Base-by-base conservation (phyloP, 2,888 invertebrate species). In the Hydraecia micacea region DNA sequence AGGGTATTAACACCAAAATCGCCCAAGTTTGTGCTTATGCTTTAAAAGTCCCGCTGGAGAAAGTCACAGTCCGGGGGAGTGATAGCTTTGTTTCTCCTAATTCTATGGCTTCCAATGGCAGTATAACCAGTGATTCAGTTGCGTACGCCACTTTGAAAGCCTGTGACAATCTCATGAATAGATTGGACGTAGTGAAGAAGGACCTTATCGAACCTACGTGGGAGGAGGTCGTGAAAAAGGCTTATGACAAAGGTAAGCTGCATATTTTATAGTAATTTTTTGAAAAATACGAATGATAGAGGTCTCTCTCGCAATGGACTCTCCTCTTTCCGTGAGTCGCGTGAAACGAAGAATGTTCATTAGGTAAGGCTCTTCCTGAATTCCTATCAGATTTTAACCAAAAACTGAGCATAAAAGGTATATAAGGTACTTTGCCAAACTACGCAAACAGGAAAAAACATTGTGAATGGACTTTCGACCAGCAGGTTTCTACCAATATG, bases 1-100 rank as follows among this genome's bases (percentile, higher is more conserved):
- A 98, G 93, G 98, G 98, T 0, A 97, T 98, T 71, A 97, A 97
- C 82, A 96, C 96, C 0, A 96, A 98, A 97, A 97, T 97, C 0
- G 97, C 97, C 5, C 98, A 98, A 96, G 98, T 98, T 2, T 98
- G 97, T 81, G 98, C 98, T 0, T 97, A 98, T 88, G 96, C 96
- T 1, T 94, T 98, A 39, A 98, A 97, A 25, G 97, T 98, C 36
- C 97, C 98, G 2, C 83, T 98, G 72, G 97, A 97, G 0, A 95
- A 93, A 83, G 92, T 96, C 11, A 95, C 95, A 1, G 97, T 98
- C 0, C 98, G 98, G 88, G 97, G 98, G 0, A 97, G 97, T n/a
- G 97, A 97, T 86, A 98, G 95, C 80, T 94, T 98, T 67, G 96
- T 97, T 5, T 96, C 98, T 0, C 98, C 98, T 0, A 99, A 99